These are phyloP conservation scores for Takifugu ocellatus DNA, from an alignment of 2,797 vertebrate species.

Conservation along the genomic window DNA sequence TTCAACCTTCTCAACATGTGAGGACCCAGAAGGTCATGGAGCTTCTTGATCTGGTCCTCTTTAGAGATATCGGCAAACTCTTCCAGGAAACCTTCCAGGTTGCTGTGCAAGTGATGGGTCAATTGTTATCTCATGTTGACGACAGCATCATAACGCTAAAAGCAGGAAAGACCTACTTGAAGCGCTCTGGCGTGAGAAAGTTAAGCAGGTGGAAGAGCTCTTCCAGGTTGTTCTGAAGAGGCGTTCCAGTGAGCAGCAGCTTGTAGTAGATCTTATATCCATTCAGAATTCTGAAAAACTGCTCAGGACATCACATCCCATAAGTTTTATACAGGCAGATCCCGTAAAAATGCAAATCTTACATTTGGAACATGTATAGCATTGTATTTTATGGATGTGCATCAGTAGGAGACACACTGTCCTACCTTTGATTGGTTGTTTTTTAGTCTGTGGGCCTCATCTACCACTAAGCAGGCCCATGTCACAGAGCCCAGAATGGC, in stretches of 20 bases:
- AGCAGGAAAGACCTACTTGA: conserved; percentile 83
- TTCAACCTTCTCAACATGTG: conserved; percentile 97
- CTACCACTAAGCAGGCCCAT: conserved; percentile 97
- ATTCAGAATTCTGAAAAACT: conserved; percentile 98
- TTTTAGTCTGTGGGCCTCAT: conserved; percentile 96
- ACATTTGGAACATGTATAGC: background rate
- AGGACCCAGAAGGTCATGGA: conserved; percentile 92
- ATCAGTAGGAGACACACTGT: background rate
- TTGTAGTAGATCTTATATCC: conserved; percentile 99
- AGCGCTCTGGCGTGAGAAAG: conserved; percentile 95
- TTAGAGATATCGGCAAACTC: conserved; percentile 99
- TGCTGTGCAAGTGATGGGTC: conserved; percentile 70
- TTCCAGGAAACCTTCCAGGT: conserved; percentile 96
- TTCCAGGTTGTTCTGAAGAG: conserved; percentile 97
- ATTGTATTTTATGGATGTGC: background rate
- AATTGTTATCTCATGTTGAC: background rate
- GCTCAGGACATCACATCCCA: conserved; percentile 14
- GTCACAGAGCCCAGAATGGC: conserved; percentile 92
- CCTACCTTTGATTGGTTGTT: conserved; percentile 98
- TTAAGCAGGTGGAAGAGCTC: conserved; percentile 98
- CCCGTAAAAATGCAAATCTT: background rate
- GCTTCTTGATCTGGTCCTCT: conserved; percentile 98
- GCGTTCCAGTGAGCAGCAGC: conserved; percentile 95
- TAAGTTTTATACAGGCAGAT: background rate
- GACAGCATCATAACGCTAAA: background rate